Percentiles rank a stretch among this genome's conserved stretches.
phyloP scores from a whole-genome alignment of 2,888 invertebrate species.

The Subacronicta megacephala region DNA sequence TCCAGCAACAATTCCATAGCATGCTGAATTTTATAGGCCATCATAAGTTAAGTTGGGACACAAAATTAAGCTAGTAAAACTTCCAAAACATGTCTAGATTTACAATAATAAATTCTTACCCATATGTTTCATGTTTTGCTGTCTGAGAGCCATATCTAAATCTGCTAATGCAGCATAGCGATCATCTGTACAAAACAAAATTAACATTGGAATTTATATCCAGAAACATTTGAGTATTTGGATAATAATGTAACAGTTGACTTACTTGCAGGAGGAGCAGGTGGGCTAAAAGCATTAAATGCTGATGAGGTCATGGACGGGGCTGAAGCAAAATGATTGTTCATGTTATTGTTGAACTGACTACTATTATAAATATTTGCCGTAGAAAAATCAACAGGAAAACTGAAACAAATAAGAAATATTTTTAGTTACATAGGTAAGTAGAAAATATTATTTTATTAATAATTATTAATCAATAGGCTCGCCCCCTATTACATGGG shows the following conservation, averaged over 20 bases:
- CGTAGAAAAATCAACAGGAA: conserved; percentile 93
- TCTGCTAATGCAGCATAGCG: conserved; percentile 98
- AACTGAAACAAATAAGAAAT: conserved; percentile 76
- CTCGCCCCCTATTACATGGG: no score
- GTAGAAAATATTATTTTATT: no score
- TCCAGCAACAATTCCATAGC: background rate
- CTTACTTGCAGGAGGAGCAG: conserved; percentile 75
- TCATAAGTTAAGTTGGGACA: no score
- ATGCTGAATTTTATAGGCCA: no score
- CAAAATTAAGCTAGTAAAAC: no score
- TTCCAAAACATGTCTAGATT: no score
- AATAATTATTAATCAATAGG: no score
- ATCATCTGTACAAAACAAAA: conserved; percentile 91
- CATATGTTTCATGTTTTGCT: conserved; percentile 87
- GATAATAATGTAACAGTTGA: conserved; percentile 20
- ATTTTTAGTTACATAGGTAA: conserved; percentile 1
- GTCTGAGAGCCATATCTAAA: conserved; percentile 94
- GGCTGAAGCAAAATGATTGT: conserved; percentile 74
- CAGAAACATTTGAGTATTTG: background rate
- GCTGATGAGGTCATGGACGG: conserved; percentile 82
- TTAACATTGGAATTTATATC: background rate
- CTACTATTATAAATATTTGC: conserved; percentile 93
- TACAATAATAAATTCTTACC: conserved; percentile 64
- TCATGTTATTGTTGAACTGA: conserved; percentile 79
- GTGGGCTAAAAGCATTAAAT: conserved; percentile 74